phyloP scores from a whole-genome alignment of 2,888 invertebrate species.

The Tortricodes alternella region DNA sequence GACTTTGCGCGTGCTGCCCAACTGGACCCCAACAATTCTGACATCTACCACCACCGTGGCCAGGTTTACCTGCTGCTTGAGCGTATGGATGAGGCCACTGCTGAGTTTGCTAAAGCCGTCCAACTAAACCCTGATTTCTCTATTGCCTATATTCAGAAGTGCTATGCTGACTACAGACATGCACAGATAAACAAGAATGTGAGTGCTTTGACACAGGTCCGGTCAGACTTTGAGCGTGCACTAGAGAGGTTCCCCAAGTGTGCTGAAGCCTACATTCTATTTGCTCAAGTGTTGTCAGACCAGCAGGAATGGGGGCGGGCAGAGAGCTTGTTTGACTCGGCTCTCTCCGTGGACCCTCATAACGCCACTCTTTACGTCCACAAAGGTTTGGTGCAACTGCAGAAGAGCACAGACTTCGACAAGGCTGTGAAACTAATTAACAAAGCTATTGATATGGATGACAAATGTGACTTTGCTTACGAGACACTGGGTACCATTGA shows the following conservation, averaged over 20 bases:
- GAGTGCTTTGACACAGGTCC: constrained; percentile 84
- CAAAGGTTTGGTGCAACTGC: constrained; percentile 90
- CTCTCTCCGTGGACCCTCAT: constrained; percentile 90
- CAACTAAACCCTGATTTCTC: constrained; percentile 92
- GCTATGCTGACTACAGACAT: constrained; percentile 92
- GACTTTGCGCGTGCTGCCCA: constrained; percentile 91
- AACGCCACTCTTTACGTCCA: constrained; percentile 95
- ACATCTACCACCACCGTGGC: constrained; percentile 96
- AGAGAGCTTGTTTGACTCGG: constrained; percentile 90
- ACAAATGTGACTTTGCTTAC: constrained; percentile 96
- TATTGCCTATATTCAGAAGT: constrained; percentile 94
- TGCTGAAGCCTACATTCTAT: constrained; percentile 93
- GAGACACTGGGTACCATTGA: constrained; percentile 97
- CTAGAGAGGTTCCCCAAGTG: constrained; percentile 91
- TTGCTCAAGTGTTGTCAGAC: constrained; percentile 95
- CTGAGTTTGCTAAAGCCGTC: constrained; percentile 92
- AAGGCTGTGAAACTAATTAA: constrained; percentile 90
- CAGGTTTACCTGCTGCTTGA: constrained; percentile 93
- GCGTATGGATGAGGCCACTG: constrained; percentile 89
- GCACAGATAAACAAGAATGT: constrained; percentile 84
- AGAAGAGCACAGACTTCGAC: constrained; percentile 92
- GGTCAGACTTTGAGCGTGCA: constrained; percentile 88
- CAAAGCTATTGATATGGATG: constrained; percentile 93
- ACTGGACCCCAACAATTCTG: constrained; percentile 90
- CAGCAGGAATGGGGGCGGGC: constrained; percentile 92